Base-by-base conservation (phyloP, 92 coral and sea anemone genomes). In the Umimayanthus chanpuru region DNA sequence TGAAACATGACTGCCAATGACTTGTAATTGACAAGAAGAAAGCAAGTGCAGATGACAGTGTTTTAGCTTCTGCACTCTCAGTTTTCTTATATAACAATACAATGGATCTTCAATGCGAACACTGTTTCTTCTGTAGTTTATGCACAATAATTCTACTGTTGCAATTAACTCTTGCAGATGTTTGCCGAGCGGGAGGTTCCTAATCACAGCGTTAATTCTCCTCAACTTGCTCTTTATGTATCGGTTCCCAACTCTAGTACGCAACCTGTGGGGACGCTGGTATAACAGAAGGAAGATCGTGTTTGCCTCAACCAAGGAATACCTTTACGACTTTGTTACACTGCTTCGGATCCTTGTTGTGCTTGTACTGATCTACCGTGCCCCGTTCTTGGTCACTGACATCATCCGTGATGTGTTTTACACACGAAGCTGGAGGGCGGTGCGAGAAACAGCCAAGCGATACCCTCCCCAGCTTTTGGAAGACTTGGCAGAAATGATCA, bases 341-440 rank as follows among this genome's bases (percentile, higher is more conserved):
- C 49, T 97, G 23, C 90, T 94, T 12, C 89, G 93, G 40, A 95
- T 97, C 83, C 79, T 97, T 14, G 44, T 94, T 84, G 97, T 97
- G 50, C 21, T 95, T 21, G 14, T 93, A 75, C 90, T 95, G n/a
- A 49, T 97, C 80, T 95, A 95, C 71, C 98, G 98, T 14, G 99
- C 99, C 47, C 99, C 99, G 6, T 96, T 94, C 86, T 89, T 97
- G 39, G 87, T 97, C 50, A 89, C 95, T 29, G 99, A 97, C 91
- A 93, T 97, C 28, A 82, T 96, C 50, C 93, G 92, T 64, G 99
- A 97, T 77, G 84, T 97, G 58, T 92, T 95, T 65, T 91, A 91
- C 49, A 90, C 94, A 82, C 93, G 93, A 56, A 97, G 99, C 92
- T 97, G 99, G 99, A 92, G 85, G 66, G 99, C 99, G 29, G 99